A percentile compares a stretch with the other conserved stretches of the same genome.
Evolutionary conservation across 1,140 invertebrate genomes (phyloP).

Genomic region (Heliothis subflexa): DNA sequence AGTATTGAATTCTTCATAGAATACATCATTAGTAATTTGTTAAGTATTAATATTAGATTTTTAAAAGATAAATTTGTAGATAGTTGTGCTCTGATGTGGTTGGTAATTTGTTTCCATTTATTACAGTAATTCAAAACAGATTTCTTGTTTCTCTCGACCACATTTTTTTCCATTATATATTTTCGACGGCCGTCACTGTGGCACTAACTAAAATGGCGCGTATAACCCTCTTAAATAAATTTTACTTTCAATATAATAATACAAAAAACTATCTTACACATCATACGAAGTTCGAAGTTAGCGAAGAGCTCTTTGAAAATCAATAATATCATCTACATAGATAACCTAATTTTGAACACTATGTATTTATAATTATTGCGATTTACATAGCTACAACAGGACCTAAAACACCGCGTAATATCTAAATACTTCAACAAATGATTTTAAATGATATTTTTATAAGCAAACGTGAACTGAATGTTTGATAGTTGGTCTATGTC

Average conservation of each 20-base stretch:
- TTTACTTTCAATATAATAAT: conserved; percentile 43
- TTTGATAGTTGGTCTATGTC: conserved; percentile 6
- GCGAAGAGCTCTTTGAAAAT: conserved; percentile 1
- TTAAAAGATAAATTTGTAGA: too few species aligned
- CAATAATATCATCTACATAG: conserved; percentile 48
- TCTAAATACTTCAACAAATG: conserved; percentile 44
- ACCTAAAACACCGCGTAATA: conserved; percentile 46
- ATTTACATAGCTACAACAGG: conserved; percentile 48
- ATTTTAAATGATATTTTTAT: conserved; percentile 45
- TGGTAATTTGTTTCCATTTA: neutral
- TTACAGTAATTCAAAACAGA: too few species aligned
- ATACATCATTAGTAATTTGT: neutral
- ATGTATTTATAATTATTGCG: conserved; percentile 49
- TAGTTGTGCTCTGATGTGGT: conserved; percentile 17
- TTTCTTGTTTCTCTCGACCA: neutral
- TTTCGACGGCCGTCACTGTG: conserved; percentile 28
- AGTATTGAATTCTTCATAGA: neutral
- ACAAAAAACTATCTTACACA: conserved; percentile 40
- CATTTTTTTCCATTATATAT: neutral
- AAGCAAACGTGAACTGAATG: conserved; percentile 38
- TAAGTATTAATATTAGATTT: too few species aligned
- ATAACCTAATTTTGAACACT: conserved; percentile 51
- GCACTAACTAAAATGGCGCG: conserved; percentile 33
- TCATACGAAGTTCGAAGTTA: conserved; percentile 12
- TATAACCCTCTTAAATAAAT: conserved; percentile 32